Evolutionary conservation across 2,113 vertebrate species (phyloP).

Genomic region (Saguinus midas): DNA sequence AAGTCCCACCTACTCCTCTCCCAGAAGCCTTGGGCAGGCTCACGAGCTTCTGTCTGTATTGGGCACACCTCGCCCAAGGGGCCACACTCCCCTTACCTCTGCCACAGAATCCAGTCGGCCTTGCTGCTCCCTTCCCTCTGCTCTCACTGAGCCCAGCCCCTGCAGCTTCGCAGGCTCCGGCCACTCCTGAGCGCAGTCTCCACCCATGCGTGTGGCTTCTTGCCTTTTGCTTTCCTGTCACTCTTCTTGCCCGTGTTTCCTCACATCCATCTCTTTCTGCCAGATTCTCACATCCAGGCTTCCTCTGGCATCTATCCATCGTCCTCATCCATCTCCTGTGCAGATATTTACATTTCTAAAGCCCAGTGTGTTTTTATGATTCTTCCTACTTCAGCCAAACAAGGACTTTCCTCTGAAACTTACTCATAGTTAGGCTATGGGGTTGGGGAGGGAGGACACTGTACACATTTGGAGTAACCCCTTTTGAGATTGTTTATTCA

Average conservation of each 20-base stretch:
- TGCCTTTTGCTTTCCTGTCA: conserved; percentile 53
- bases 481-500: not conserved
- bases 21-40: not conserved
- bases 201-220: not conserved
- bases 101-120: not conserved
- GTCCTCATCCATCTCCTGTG: conserved; percentile 57
- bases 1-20: not conserved
- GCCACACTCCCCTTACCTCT: not conserved
- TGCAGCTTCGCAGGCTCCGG: not conserved
- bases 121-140: fast-evolving
- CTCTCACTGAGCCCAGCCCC: fast-evolving
- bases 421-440: not conserved
- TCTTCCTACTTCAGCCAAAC: conserved; percentile 64
- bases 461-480: not conserved
- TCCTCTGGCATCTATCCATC: conserved; percentile 70
- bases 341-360: conserved; percentile 77
- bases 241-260: conserved; percentile 9
- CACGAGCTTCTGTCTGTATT: not conserved
- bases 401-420: conserved; percentile 67
- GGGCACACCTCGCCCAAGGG: not conserved
- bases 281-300: conserved; percentile 59
- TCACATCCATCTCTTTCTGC: conserved; percentile 69
- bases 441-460: not conserved
- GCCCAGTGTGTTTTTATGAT: conserved; percentile 69
- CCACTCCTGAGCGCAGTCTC: not conserved